phyloP scores from a whole-genome alignment of 2,797 vertebrate species.

The Alauda arvensis region DNA sequence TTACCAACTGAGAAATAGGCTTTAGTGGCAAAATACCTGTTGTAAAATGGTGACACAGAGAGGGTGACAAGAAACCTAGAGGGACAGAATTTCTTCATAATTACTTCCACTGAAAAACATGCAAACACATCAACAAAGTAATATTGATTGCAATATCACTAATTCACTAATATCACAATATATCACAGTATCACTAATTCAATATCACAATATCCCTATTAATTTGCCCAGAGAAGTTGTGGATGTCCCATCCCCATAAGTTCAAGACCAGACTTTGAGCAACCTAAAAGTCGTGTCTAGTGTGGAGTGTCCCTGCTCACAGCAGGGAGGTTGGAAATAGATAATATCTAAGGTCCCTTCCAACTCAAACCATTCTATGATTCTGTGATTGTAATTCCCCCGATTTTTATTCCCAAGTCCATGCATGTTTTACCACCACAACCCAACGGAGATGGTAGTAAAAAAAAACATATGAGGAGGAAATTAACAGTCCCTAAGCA shows the following conservation, averaged over 20 bases:
- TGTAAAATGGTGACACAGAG: not conserved
- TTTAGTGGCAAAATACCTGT: not conserved
- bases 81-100: not conserved
- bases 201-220: not conserved
- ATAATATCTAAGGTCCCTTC: not conserved
- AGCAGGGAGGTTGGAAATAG: not conserved
- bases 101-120: not conserved
- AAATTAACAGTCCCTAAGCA: not conserved
- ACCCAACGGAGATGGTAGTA: not conserved
- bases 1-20: not conserved
- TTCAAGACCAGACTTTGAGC: not conserved
- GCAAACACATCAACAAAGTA: not conserved
- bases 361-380: not conserved
- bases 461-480: not conserved
- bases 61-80: not conserved
- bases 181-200: not conserved
- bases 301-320: not conserved
- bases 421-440: not conserved
- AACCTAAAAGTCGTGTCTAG: not conserved
- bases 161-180: not conserved
- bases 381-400: not conserved
- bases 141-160: not conserved
- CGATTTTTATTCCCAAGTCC: not conserved
- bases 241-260: not conserved
- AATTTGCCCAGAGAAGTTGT: not conserved